Evolutionary conservation across 2,888 invertebrate genomes (phyloP).

Genomic region (Caenorhabditis sp.): DNA sequence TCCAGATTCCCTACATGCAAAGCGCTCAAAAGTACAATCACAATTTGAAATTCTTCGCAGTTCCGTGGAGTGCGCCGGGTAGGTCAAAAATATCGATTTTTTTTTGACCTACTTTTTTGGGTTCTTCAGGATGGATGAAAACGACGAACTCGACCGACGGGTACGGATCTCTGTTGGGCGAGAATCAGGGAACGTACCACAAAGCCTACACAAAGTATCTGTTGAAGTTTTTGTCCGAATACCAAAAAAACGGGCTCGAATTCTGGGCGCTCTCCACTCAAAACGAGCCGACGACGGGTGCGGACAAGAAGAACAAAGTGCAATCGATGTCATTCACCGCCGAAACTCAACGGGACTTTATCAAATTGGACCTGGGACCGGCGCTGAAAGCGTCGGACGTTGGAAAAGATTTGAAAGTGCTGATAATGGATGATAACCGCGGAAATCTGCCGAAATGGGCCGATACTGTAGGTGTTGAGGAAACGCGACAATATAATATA

Average conservation of each 20-base stretch:
- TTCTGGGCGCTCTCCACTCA: conserved; percentile 90
- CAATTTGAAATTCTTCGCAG: conserved; percentile 43
- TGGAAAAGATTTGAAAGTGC: conserved; percentile 84
- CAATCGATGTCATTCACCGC: conserved; percentile 85
- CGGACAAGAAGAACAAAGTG: conserved; percentile 81
- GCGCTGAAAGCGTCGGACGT: conserved; percentile 82
- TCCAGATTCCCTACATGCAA: conserved; percentile 48
- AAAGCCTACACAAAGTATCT: conserved; percentile 38
- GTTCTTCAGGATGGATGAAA: conserved; percentile 50
- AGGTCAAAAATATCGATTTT: no score
- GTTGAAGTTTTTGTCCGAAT: conserved; percentile 85
- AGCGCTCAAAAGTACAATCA: conserved; percentile 36
- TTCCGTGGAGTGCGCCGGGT: conserved; percentile 50
- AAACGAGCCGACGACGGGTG: conserved; percentile 86
- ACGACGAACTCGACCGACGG: conserved; percentile 38
- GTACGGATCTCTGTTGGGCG: conserved; percentile 23
- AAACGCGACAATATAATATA: no score
- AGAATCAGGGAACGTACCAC: conserved; percentile 38
- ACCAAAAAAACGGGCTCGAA: conserved; percentile 83
- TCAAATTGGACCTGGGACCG: conserved; percentile 87
- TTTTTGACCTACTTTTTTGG: no score
- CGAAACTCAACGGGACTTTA: conserved; percentile 82
- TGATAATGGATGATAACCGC: conserved; percentile 85
- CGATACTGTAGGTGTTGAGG: conserved; percentile 82
- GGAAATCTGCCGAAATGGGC: conserved; percentile 83